A percentile compares a stretch with the other conserved stretches of the same genome.
These are phyloP conservation scores for Entosphenus tridentatus DNA, from an alignment of 2,113 vertebrate species.

Conservation along the genomic window DNA sequence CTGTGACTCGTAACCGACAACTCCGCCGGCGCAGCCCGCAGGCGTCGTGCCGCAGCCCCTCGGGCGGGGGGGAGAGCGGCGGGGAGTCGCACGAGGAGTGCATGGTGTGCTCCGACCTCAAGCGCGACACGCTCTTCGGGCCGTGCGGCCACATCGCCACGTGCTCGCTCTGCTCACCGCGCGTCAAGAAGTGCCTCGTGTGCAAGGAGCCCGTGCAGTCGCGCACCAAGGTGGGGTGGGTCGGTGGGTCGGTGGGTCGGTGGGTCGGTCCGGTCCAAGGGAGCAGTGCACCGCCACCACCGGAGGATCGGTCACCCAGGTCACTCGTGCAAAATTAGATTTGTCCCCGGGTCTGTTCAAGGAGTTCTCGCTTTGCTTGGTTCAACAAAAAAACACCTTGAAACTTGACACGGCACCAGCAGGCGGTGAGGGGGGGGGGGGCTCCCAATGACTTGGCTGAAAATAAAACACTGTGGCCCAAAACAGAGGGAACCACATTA, in stretches of 20 bases:
- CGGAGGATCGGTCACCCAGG: no score
- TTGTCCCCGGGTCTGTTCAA: no score
- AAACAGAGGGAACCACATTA: no score
- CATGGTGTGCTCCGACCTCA: slow-evolving; percentile 98
- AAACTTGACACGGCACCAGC: no score
- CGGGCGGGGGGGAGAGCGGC: slow-evolving; percentile 78
- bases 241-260: not conserved
- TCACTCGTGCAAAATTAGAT: no score
- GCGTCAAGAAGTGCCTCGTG: slow-evolving; percentile 97
- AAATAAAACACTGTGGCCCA: no score
- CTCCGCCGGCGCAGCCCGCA: slow-evolving; percentile 39
- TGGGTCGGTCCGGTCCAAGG: no score
- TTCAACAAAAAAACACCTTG: no score
- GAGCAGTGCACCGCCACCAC: no score
- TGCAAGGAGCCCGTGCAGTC: slow-evolving; percentile 98
- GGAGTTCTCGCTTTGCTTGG: no score
- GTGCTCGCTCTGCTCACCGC: slow-evolving; percentile 89
- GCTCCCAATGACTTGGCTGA: no score
- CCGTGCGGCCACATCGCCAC: slow-evolving; percentile 94
- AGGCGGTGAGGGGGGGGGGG: no score
- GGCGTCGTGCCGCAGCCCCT: slow-evolving; percentile 80
- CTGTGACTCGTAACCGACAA: not conserved
- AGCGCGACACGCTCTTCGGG: slow-evolving; percentile 91
- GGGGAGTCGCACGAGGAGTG: slow-evolving; percentile 89
- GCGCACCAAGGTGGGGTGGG: slow-evolving; percentile 59